These are phyloP conservation scores for Perca schrenkii DNA, from an alignment of 2,113 vertebrate species.

Conservation along the genomic window DNA sequence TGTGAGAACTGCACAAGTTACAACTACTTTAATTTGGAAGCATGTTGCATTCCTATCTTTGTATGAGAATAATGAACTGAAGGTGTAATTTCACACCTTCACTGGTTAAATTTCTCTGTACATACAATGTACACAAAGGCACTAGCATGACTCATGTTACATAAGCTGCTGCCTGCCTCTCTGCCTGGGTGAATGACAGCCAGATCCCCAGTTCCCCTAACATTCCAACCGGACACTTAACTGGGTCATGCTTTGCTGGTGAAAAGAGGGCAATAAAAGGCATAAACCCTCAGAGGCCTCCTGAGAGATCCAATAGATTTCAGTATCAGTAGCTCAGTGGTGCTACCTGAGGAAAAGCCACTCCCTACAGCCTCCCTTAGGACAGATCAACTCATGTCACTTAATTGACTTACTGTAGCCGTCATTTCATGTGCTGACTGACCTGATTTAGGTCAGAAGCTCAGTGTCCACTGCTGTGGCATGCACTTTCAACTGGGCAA, in stretches of 20 bases:
- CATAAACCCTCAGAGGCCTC: background rate
- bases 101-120: background rate
- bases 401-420: background rate
- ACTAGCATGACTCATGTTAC: constrained; percentile 80
- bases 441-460: constrained; percentile 5
- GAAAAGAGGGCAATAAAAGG: constrained; percentile 44
- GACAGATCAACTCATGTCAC: background rate
- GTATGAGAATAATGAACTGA: background rate
- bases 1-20: background rate
- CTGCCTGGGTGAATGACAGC: constrained; percentile 48
- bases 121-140: constrained; percentile 64
- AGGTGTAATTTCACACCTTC: background rate
- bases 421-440: constrained; percentile 6
- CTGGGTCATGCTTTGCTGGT: constrained; percentile 57
- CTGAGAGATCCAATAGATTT: constrained; percentile 11
- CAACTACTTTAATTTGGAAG: background rate
- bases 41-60: background rate
- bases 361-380: constrained; percentile 8
- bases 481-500: background rate
- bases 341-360: constrained; percentile 16
- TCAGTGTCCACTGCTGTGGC: background rate
- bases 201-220: constrained; percentile 55
- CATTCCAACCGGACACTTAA: constrained; percentile 62
- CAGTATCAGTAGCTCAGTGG: background rate
- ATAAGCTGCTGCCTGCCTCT: constrained; percentile 69